phyloP scores from a whole-genome alignment of 2,888 invertebrate genomes.

The Cryptocheilus praepositus region DNA sequence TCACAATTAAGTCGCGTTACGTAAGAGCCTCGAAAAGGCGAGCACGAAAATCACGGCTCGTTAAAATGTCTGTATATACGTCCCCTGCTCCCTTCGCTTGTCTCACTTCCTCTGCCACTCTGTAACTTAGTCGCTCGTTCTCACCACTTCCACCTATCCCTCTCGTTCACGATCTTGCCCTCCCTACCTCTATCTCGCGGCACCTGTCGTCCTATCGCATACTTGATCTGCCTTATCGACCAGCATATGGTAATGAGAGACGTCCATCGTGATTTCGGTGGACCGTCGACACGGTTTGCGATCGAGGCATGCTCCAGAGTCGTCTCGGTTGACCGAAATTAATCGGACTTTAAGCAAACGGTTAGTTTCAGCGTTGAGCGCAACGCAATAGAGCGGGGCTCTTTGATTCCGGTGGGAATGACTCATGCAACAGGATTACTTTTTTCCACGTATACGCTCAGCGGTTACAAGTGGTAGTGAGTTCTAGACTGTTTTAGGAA shows the following conservation, averaged over 20 bases:
- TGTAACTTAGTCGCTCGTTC: constrained; percentile 15
- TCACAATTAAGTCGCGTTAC: constrained; percentile 74
- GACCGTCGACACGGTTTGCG: constrained; percentile 44
- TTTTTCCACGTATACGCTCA: constrained; percentile 4
- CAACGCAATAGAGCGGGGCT: constrained; percentile 39
- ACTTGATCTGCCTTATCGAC: constrained; percentile 50
- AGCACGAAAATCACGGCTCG: constrained; percentile 69
- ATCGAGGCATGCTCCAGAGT: constrained; percentile 42
- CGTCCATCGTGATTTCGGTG: constrained; percentile 46
- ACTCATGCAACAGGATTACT: constrained; percentile 14
- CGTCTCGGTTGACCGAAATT: constrained; percentile 49
- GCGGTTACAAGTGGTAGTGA: no score
- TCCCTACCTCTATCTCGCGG: constrained; percentile 39
- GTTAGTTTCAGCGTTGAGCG: constrained; percentile 41
- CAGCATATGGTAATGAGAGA: constrained; percentile 28
- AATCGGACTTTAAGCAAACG: constrained; percentile 47
- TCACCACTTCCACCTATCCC: constrained; percentile 2
- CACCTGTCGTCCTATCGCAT: constrained; percentile 45
- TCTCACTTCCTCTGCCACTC: constrained; percentile 9
- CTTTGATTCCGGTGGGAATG: constrained; percentile 36
- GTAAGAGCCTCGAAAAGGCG: constrained; percentile 70
- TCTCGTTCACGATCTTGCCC: constrained; percentile 4
- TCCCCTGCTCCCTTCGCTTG: constrained; percentile 1
- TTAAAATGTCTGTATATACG: constrained; percentile 49
- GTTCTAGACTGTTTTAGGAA: no score